Evolutionary conservation across 2,113 vertebrate genomes (phyloP), one percentile per base, ranked within the genome.

Genomic region (Tachycineta bicolor): DNA sequence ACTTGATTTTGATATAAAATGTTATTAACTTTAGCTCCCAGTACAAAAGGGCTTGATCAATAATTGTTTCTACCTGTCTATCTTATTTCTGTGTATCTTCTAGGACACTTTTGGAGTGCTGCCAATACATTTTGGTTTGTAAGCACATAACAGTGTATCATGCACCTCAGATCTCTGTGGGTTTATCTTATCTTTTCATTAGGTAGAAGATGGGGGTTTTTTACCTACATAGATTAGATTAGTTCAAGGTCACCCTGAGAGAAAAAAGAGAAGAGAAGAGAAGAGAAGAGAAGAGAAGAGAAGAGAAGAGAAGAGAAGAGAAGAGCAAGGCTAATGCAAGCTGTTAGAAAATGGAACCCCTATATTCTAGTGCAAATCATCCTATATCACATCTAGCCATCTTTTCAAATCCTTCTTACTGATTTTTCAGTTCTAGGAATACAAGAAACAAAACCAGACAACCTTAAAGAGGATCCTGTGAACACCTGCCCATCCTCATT

Each of bases 1-100:
- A 85, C 85, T 93, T 94, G 94, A 97, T 97, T 97, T 97, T 96
- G 94, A 96, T 97, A 95, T 97, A 96, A 97, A 97, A 95, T 95
- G 94, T 97, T 97, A 96, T 97, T 97, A 97, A 96, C 96, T 97
- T 91, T 49, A 89, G 94, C 91, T 93, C 91, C 70, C 87, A 59
- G 94, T 95, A 96, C 90, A 90, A 93, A 95, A 96, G 93, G 90
- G 96, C 94, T 75, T 96, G 96, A 97, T 97, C 96, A 97, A 97
- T 97, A 97, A 91, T 95, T 94, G 88, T 91, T 97, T 95, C 95
- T 97, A 95, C 87, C 93, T 96, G 96, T 92, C 92, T 93, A 8
- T 96, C 89, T 94, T 89, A 78, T 95, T 95, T 90, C 70, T 96
- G 24, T 91, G 88, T 87, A 77, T 92, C 43, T 97, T 92, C 89